These are phyloP conservation scores for Indri indri DNA, from an alignment of 2,113 vertebrate species.

Conservation along the genomic window DNA sequence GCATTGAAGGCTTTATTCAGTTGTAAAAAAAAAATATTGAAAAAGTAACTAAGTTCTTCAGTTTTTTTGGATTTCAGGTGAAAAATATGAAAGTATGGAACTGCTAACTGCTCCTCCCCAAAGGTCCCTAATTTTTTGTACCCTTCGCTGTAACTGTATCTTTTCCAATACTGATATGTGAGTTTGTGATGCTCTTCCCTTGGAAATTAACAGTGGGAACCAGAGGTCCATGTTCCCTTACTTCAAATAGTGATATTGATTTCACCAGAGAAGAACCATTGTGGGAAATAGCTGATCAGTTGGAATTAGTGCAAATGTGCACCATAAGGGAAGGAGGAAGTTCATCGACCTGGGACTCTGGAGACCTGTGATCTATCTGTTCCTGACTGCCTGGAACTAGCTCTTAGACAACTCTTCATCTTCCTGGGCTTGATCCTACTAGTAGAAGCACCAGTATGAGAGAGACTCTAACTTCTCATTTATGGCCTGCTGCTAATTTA, in stretches of 20 bases:
- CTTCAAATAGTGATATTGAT: background rate
- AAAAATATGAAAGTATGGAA: background rate
- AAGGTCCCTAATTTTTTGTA: background rate
- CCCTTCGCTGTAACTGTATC: background rate
- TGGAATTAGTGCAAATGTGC: background rate
- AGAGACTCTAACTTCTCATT: background rate
- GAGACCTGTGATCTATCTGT: background rate
- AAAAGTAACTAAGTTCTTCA: background rate
- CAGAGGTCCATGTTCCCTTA: background rate
- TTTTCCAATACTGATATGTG: background rate
- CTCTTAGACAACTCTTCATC: background rate
- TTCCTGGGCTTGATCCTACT: background rate
- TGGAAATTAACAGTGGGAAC: background rate
- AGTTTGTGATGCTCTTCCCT: background rate
- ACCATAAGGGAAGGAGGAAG: background rate
- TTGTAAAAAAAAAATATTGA: background rate
- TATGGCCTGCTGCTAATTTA: background rate
- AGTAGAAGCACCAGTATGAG: background rate
- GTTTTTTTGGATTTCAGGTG: background rate
- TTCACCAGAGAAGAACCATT: background rate
- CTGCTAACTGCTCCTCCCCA: background rate
- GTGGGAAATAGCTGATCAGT: background rate
- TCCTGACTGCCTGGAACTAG: background rate
- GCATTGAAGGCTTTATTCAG: background rate
- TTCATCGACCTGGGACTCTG: background rate